Conservation (phyloP, 2,888 invertebrate species). For the Diarsia dahlii region DNA sequence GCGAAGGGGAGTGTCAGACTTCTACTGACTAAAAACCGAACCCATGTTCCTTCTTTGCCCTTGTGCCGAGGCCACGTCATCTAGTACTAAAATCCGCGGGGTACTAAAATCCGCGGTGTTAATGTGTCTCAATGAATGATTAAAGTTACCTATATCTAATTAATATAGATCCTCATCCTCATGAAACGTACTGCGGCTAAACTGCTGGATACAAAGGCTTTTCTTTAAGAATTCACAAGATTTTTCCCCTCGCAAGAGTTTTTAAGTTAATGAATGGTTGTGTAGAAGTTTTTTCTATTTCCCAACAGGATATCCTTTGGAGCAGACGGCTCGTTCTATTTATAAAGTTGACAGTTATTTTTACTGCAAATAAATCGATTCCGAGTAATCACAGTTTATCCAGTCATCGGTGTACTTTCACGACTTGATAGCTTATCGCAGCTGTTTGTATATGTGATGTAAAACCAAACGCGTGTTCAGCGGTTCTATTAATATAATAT, state of each 20-base stretch:
- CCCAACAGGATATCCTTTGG: background rate
- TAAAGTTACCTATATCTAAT: background rate
- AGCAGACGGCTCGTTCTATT: conserved; percentile 1
- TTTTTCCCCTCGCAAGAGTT: background rate
- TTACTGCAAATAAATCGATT: conserved; percentile 6
- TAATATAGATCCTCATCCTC: background rate
- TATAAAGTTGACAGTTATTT: background rate
- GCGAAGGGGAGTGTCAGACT: too few relatives aligned
- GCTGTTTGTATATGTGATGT: conserved; percentile 12
- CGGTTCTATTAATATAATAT: background rate
- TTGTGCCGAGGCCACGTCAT: too few relatives aligned
- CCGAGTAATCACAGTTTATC: conserved; percentile 21
- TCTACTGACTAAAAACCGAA: too few relatives aligned
- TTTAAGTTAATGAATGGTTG: too few relatives aligned
- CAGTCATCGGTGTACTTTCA: background rate
- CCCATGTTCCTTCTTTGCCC: too few relatives aligned
- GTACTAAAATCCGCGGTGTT: too few relatives aligned
- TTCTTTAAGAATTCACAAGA: background rate
- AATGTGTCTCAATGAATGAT: background rate
- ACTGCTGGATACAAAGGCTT: background rate
- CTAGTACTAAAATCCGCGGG: too few relatives aligned
- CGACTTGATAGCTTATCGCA: conserved; percentile 23
- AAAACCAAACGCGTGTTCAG: background rate
- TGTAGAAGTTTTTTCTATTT: background rate
- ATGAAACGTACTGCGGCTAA: background rate